Conservation (phyloP, 2,113 vertebrate species). For the Gavia stellata region DNA sequence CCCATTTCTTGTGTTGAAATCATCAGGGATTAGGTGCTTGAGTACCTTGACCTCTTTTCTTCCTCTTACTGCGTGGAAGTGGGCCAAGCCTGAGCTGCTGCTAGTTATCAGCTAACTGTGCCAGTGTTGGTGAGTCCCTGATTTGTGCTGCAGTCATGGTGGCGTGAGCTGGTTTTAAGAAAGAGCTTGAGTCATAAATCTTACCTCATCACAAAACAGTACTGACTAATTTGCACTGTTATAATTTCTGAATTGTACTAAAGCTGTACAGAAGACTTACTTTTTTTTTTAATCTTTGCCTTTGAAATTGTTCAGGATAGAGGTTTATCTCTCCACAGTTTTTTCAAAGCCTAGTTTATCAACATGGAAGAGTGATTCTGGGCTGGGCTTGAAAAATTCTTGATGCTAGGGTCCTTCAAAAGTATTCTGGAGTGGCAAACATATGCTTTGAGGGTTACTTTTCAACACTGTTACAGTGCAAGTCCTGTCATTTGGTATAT, state of each 20-base stretch:
- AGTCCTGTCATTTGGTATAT: neutral
- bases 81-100: neutral
- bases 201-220: neutral
- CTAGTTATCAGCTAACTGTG: neutral
- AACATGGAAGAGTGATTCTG: neutral
- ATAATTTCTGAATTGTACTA: neutral
- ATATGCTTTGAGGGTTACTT: neutral
- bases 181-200: neutral
- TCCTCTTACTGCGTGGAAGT: accelerated
- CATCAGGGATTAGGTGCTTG: neutral
- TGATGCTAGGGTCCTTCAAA: neutral
- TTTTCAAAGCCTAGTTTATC: neutral
- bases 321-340: neutral
- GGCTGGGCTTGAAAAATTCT: neutral
- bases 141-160: neutral
- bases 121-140: neutral
- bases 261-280: neutral
- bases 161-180: neutral
- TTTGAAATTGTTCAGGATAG: neutral
- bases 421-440: neutral
- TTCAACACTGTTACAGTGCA: neutral
- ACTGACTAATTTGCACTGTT: neutral
- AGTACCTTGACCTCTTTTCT: neutral
- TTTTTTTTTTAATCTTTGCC: neutral
- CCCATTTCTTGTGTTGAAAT: neutral